phyloP scores from a whole-genome alignment of 2,888 invertebrate species.

The Philhelius pedissequus region DNA sequence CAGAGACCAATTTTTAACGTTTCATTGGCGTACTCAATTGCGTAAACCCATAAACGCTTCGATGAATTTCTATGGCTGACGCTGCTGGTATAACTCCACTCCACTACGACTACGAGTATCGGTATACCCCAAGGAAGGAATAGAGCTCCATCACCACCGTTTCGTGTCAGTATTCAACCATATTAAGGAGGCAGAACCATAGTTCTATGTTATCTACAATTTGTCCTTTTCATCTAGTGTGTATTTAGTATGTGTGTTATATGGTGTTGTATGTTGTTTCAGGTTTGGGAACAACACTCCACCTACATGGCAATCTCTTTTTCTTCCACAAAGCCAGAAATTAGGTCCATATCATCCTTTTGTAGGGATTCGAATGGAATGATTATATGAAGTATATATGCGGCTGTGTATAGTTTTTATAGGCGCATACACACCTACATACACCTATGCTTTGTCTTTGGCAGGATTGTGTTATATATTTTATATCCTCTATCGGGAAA shows the following conservation, averaged over 20 bases:
- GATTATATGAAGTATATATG: not conserved
- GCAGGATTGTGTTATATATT: slow-evolving; percentile 2
- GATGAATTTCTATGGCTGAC: slow-evolving; percentile 38
- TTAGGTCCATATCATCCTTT: slow-evolving; percentile 53
- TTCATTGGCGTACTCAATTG: slow-evolving; percentile 54
- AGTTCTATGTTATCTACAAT: not conserved
- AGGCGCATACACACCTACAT: too few relatives aligned
- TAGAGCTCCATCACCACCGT: not conserved
- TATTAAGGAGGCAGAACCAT: slow-evolving; percentile 1
- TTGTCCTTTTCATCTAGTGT: slow-evolving; percentile 35
- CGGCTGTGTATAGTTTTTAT: too few relatives aligned
- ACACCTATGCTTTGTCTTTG: not conserved
- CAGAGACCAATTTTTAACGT: slow-evolving; percentile 55
- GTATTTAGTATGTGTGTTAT: not conserved
- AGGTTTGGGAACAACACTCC: not conserved
- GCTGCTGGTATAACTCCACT: not conserved
- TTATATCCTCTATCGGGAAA: not conserved
- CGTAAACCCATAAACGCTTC: slow-evolving; percentile 63
- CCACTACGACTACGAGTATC: too few relatives aligned
- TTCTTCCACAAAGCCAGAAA: slow-evolving; percentile 25
- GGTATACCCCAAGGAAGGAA: too few relatives aligned
- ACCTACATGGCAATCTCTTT: not conserved
- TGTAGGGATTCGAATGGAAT: not conserved
- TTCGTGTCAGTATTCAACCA: not conserved
- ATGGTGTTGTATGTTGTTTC: slow-evolving; percentile 44